A percentile compares a stretch with the other conserved stretches of the same genome.
These are phyloP conservation scores for Seladonia tumulorum DNA, from an alignment of 2,888 invertebrate genomes.

Conservation along the genomic window DNA sequence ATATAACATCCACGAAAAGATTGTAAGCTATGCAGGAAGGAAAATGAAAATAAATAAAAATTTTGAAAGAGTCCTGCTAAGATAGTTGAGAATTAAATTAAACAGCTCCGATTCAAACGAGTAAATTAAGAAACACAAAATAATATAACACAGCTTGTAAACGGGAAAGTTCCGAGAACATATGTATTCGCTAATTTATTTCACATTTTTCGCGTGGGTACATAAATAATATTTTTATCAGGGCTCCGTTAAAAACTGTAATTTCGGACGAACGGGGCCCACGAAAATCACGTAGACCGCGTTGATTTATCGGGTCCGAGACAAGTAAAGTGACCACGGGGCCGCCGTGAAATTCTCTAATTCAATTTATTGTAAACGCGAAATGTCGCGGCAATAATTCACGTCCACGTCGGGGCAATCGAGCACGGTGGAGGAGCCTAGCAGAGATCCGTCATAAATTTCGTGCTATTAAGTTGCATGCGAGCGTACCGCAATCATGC, in stretches of 20 bases:
- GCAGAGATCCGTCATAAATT: slow-evolving; percentile 58
- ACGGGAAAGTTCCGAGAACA: not conserved
- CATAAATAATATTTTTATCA: not conserved
- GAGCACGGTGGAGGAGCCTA: slow-evolving; percentile 3
- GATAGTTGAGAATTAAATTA: not conserved
- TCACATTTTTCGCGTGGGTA: not conserved
- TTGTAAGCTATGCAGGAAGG: not conserved
- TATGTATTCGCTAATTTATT: not conserved
- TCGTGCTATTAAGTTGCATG: slow-evolving; percentile 63
- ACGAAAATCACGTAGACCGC: not conserved
- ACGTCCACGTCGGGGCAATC: slow-evolving; percentile 17
- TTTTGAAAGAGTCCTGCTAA: not conserved
- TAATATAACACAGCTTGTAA: not conserved
- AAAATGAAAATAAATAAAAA: not conserved
- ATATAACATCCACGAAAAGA: not conserved
- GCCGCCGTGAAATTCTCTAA: slow-evolving; percentile 23
- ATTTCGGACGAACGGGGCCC: not conserved
- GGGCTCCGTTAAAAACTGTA: not conserved
- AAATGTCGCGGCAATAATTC: slow-evolving; percentile 50
- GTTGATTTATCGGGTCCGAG: not conserved
- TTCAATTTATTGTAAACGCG: slow-evolving; percentile 50
- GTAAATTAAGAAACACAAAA: not conserved
- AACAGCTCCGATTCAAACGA: not conserved
- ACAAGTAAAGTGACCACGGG: not conserved
- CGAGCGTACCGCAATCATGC: slow-evolving; percentile 55